Evolutionary conservation across 1,140 invertebrate genomes (phyloP).

Genomic region (Araneus ventricosus): DNA sequence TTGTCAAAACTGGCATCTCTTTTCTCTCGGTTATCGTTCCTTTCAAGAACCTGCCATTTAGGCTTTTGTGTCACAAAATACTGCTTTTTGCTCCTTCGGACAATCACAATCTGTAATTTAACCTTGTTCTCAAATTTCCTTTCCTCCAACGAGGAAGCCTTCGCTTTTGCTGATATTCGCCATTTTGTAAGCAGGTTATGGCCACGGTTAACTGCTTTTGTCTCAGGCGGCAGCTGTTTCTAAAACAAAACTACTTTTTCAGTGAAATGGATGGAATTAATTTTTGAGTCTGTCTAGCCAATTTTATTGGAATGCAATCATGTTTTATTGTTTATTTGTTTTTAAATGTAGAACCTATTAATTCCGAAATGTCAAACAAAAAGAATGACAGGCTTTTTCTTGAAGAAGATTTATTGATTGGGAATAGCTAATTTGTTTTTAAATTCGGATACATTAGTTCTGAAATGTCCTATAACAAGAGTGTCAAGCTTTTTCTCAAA

Average conservation of each 20-base stretch:
- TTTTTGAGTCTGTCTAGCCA: not conserved
- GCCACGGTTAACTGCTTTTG: not conserved
- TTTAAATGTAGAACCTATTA: no score
- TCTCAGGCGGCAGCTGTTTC: no score
- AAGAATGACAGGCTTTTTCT: no score
- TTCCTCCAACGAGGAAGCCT: not conserved
- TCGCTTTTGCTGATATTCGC: not conserved
- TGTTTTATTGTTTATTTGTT: no score
- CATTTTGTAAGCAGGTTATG: slow-evolving; percentile 6
- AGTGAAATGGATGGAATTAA: not conserved
- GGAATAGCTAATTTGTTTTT: no score
- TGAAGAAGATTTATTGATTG: no score
- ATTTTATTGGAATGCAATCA: no score
- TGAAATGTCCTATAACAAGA: no score
- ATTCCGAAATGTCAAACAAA: no score
- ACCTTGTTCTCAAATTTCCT: slow-evolving; percentile 54
- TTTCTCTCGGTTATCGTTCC: not conserved
- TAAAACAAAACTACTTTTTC: not conserved
- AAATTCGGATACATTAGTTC: no score
- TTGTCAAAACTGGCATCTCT: not conserved
- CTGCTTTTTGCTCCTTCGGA: not conserved
- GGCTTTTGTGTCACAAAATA: slow-evolving; percentile 42
- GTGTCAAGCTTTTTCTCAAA: no score
- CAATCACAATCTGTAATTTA: slow-evolving; percentile 28
- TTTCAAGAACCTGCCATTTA: not conserved